Percentiles rank a stretch among this genome's conserved stretches.
Conservation (phyloP, 2,888 invertebrate genomes). For the Pedicia rivosa region DNA sequence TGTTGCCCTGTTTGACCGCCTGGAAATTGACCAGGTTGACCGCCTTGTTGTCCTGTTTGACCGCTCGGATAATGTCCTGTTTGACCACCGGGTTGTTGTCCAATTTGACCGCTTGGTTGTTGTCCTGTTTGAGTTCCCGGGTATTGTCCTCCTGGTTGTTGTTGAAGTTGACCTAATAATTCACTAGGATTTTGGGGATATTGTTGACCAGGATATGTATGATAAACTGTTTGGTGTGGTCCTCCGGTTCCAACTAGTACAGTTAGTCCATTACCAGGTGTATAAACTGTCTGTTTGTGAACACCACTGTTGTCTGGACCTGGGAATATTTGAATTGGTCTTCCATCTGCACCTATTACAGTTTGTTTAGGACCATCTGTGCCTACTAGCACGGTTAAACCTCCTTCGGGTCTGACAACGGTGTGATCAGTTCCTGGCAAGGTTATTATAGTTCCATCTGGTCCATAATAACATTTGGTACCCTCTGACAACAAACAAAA, state of each 20-base stretch:
- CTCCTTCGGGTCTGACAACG: constrained; percentile 10
- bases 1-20: too few species aligned
- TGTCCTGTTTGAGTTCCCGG: neutral
- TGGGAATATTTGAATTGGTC: constrained; percentile 9
- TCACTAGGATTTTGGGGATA: too few species aligned
- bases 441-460: neutral
- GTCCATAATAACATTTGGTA: too few species aligned
- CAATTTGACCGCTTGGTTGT: neutral
- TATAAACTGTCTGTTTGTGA: constrained; percentile 13
- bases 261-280: constrained; percentile 11
- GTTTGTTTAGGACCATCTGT: constrained; percentile 13
- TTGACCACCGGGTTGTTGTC: neutral
- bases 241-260: constrained; percentile 14
- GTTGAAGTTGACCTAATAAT: constrained; percentile 4
- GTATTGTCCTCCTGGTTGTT: neutral
- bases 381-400: constrained; percentile 14
- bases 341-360: constrained; percentile 11
- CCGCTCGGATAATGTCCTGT: neutral
- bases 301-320: constrained; percentile 8
- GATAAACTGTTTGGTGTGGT: constrained; percentile 13
- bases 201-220: constrained; percentile 5
- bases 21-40: neutral
- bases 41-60: neutral
- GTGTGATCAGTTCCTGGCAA: constrained; percentile 10
- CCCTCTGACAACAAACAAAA: too few species aligned